Evolutionary conservation across 1,140 invertebrate species (phyloP), one percentile per base, ranked within the genome.

Genomic region (Battus philenor): DNA sequence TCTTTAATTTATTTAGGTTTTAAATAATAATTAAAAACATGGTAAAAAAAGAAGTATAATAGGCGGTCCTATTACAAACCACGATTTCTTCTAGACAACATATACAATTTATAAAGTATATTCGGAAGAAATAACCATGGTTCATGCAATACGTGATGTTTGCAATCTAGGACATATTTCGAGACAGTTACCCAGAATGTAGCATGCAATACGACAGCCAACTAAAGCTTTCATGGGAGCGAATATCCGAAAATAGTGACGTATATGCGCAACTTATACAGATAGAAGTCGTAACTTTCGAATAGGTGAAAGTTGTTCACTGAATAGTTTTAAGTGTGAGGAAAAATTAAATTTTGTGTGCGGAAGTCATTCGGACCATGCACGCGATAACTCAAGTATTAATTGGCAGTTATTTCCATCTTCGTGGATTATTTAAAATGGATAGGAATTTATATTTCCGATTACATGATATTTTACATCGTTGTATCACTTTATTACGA

Each of bases 281-380:
- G 17, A 36, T 36, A 36, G 20, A 15, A 29, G 26, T 15, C 17
- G 12, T 50, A 43, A 65, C 65, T 68, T 68, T 68, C 60, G 57
- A 61, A 68, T 62, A 49, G 44, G 67, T 59, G 67, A 70, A 70
- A 70, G 67, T 70, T 44, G 48, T 17, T 43, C 33, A 10, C 30
- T 13, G 30, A 32, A 32, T 32, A 47, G 32, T 22, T 24, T 32
- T 22, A 12, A 27, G 47, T 50, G 52, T 52, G 54, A 41, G 36
- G 36, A 60, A 62, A 59, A 50, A 53, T 65, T 50, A 51, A 62
- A 68, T 59, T 68, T 65, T 57, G 65, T 59, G 61, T 27, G 50
- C 65, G 65, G 65, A 68, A 68, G 53, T 56, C 12, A 20, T 53
- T 48, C 50, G 55, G 56, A 54, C 54, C 58, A 27, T 50, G 49